Evolutionary conservation across 2,113 vertebrate genomes (phyloP).

Genomic region (Rallus limicola): DNA sequence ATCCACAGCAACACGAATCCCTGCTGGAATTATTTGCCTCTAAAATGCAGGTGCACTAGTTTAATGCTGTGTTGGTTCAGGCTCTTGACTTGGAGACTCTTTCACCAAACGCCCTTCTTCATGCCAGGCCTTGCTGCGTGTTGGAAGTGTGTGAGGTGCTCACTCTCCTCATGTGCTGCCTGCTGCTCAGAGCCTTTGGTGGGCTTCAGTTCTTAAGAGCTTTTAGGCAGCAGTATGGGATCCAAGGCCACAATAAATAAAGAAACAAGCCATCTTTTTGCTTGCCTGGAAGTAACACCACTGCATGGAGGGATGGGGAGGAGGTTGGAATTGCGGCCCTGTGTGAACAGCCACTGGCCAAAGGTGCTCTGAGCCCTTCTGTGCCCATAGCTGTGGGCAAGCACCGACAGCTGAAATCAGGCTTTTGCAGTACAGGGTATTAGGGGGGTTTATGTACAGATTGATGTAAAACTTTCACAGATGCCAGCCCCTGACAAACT

Average conservation of each 20-base stretch:
- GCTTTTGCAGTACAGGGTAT: no score
- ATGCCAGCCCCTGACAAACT: background rate
- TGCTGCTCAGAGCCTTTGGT: background rate
- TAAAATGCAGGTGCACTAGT: conserved; percentile 78
- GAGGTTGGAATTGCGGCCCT: background rate
- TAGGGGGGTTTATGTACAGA: background rate
- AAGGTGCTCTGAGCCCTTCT: background rate
- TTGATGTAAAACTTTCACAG: background rate
- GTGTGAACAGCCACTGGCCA: background rate
- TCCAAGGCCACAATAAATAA: background rate
- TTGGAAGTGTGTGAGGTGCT: background rate
- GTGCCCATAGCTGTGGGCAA: background rate
- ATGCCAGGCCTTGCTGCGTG: background rate
- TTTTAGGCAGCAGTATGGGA: background rate
- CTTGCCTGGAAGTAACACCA: background rate
- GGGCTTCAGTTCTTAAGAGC: background rate
- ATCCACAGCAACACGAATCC: conserved; percentile 86
- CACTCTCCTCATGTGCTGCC: background rate
- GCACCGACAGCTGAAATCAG: background rate
- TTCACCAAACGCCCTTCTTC: background rate
- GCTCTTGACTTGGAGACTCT: conserved; percentile 62
- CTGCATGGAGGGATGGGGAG: background rate
- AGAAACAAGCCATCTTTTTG: background rate
- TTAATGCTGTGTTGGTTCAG: conserved; percentile 65
- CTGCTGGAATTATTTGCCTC: conserved; percentile 78